These are phyloP conservation scores for Glossophaga mutica DNA, from an alignment of 2,797 vertebrate species.

Conservation along the genomic window DNA sequence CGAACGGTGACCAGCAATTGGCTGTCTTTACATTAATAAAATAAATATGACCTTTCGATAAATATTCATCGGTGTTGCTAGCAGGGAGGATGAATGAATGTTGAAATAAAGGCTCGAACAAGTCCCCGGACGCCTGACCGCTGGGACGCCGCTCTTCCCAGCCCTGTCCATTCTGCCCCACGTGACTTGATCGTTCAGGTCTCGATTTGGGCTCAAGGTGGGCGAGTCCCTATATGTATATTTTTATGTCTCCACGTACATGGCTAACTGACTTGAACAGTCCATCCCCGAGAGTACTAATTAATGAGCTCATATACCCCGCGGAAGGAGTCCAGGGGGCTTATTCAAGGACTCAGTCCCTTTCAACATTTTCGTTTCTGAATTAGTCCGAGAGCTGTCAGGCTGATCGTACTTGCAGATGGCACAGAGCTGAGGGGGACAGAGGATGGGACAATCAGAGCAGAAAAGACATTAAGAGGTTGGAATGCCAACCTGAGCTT, in stretches of 20 bases:
- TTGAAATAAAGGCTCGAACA: background rate
- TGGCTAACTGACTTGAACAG: background rate
- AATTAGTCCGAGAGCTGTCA: slow-evolving; percentile 24
- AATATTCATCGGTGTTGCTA: background rate
- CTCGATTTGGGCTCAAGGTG: background rate
- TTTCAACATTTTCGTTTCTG: slow-evolving; percentile 32
- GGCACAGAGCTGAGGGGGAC: background rate
- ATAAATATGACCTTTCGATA: slow-evolving; percentile 39
- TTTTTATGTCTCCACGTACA: background rate
- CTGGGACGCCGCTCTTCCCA: background rate
- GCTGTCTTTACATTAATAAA: slow-evolving; percentile 3
- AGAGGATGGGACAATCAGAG: background rate
- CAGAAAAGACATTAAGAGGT: background rate
- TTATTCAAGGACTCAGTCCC: background rate
- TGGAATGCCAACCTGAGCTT: background rate
- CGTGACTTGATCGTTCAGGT: background rate
- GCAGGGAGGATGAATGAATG: background rate
- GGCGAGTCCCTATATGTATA: background rate
- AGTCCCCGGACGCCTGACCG: background rate
- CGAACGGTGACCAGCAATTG: background rate
- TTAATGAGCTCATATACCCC: slow-evolving; percentile 4
- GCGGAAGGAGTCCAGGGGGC: background rate
- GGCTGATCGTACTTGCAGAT: background rate
- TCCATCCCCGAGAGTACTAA: background rate
- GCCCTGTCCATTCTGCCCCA: background rate